Percentiles rank a stretch among this genome's conserved stretches.
These are phyloP conservation scores for Panorpa germanica DNA, from an alignment of 2,888 invertebrate species.

Conservation along the genomic window DNA sequence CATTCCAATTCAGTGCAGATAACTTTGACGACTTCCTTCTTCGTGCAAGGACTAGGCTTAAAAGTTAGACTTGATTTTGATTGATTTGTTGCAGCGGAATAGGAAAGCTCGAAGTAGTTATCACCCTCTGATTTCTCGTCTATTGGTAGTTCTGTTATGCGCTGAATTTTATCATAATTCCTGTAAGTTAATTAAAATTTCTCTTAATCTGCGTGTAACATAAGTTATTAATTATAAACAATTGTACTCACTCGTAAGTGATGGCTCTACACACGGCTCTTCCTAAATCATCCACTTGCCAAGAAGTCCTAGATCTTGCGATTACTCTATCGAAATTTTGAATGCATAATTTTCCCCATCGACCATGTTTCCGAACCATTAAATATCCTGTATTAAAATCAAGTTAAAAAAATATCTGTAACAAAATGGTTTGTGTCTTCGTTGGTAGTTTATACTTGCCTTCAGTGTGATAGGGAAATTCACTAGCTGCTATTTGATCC, in stretches of 20 bases:
- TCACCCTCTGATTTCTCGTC: conserved; percentile 15
- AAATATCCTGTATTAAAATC: conserved; percentile 35
- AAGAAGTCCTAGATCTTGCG: conserved; percentile 33
- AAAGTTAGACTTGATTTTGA: conserved; percentile 44
- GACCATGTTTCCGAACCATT: conserved; percentile 53
- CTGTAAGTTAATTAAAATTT: conserved; percentile 16
- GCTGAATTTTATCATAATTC: conserved; percentile 24
- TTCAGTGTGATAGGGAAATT: conserved; percentile 39
- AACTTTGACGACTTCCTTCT: conserved; percentile 42
- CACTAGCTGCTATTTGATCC: conserved; percentile 31
- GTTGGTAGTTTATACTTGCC: conserved; percentile 22
- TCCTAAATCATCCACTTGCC: conserved; percentile 50
- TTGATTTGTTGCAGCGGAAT: conserved; percentile 29
- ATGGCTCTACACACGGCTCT: conserved; percentile 56
- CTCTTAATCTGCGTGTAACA: no score
- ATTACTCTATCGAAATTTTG: conserved; percentile 42
- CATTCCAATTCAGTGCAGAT: conserved; percentile 50
- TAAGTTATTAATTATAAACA: no score
- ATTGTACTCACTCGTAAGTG: conserved; percentile 44
- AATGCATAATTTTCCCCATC: conserved; percentile 61
- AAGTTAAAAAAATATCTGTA: conserved; percentile 1
- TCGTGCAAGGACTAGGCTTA: conserved; percentile 38
- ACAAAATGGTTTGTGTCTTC: not conserved
- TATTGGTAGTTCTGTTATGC: conserved; percentile 16
- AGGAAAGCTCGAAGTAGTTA: conserved; percentile 39